Percentiles rank a stretch among this genome's conserved stretches.
phyloP scores from a whole-genome alignment of 2,113 vertebrate genomes.

The Chroicocephalus ridibundus region DNA sequence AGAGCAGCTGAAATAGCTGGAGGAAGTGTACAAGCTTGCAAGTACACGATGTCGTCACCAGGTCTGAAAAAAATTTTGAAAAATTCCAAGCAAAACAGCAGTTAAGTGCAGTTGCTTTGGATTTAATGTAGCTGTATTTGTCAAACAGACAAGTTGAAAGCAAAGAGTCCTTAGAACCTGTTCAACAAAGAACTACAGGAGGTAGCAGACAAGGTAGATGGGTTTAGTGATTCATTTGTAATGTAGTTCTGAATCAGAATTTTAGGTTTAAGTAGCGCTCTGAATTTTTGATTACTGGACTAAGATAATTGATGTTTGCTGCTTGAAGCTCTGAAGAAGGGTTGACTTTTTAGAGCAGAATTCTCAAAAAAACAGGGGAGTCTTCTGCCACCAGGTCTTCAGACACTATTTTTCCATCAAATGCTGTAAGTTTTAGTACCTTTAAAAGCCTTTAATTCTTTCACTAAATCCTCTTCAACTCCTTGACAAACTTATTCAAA shows the following conservation, averaged over 20 bases:
- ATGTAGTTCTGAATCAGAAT: not conserved
- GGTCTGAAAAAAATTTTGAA: not conserved
- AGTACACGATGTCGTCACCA: not conserved
- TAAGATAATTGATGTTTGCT: not conserved
- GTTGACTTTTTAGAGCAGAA: not conserved
- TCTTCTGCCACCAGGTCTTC: not conserved
- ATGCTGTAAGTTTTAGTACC: not conserved
- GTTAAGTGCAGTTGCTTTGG: not conserved
- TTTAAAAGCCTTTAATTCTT: not conserved
- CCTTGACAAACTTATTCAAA: not conserved
- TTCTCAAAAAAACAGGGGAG: not conserved
- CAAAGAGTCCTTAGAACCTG: not conserved
- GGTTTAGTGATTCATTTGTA: not conserved
- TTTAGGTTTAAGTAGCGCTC: not conserved
- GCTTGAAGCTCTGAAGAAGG: not conserved
- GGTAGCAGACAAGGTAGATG: not conserved
- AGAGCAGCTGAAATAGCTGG: not conserved
- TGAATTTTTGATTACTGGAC: not conserved
- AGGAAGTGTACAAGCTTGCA: not conserved
- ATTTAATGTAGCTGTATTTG: not conserved
- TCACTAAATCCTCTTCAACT: not conserved
- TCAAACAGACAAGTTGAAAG: not conserved
- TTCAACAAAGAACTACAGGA: not conserved
- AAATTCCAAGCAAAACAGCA: not conserved
- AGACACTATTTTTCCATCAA: not conserved